Evolutionary conservation across 2,888 invertebrate genomes (phyloP).

Genomic region (Drosophila diplacantha): DNA sequence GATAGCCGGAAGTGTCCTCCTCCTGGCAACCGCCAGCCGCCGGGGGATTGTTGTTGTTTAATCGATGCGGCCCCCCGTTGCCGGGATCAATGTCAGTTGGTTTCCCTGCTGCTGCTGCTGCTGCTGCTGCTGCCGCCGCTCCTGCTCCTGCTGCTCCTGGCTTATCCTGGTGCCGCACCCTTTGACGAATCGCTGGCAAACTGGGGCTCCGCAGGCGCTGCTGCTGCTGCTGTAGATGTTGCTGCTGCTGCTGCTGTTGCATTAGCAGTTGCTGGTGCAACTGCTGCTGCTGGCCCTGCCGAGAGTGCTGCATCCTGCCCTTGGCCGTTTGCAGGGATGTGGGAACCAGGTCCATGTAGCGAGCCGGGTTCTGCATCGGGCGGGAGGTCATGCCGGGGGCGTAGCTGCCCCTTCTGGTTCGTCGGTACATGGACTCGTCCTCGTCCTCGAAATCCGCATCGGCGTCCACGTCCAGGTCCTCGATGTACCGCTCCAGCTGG

Average conservation of each 20-base stretch:
- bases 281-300: slow-evolving; percentile 35
- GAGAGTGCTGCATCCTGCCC: slow-evolving; percentile 70
- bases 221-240: slow-evolving; percentile 54
- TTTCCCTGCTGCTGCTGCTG: slow-evolving; percentile 41
- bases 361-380: slow-evolving; percentile 36
- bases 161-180: slow-evolving; percentile 45
- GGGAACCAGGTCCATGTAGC: slow-evolving; percentile 66
- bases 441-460: slow-evolving; percentile 71
- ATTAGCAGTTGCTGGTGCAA: slow-evolving; percentile 48
- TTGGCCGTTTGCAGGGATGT: slow-evolving; percentile 73
- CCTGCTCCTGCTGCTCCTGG: slow-evolving; percentile 24
- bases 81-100: slow-evolving; percentile 60
- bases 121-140: slow-evolving; percentile 33
- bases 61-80: slow-evolving; percentile 61
- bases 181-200: slow-evolving; percentile 82
- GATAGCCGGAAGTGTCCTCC: slow-evolving; percentile 90
- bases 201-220: slow-evolving; percentile 81
- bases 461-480: slow-evolving; percentile 58
- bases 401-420: slow-evolving; percentile 55
- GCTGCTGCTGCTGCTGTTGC: slow-evolving; percentile 60
- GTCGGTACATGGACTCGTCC: slow-evolving; percentile 54
- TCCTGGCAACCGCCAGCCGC: slow-evolving; percentile 78
- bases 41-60: slow-evolving; percentile 59
- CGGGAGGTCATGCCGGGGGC: slow-evolving; percentile 59
- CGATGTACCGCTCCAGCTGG: slow-evolving; percentile 61